Evolutionary conservation across 2,797 vertebrate species (phyloP), one percentile per base, ranked within the genome.

Genomic region (Sebastes itinus): DNA sequence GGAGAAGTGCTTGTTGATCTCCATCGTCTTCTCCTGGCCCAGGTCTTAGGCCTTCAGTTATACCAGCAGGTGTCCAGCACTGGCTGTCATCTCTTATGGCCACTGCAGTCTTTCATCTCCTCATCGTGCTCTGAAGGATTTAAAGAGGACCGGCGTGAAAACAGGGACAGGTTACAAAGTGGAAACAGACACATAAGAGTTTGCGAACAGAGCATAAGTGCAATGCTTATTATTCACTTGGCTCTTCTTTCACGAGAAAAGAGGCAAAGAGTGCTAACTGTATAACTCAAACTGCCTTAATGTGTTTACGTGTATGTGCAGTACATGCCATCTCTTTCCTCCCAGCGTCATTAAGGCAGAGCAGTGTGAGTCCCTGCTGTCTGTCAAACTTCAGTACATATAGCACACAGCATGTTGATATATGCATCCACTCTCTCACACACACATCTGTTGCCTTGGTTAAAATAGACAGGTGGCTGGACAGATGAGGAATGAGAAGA

Each of bases 31-130:
- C 22, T 59, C 1, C 18, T 14, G n/a, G 13, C 18, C 1, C 18
- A 56, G n/a, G 13, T 18, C 95, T 95, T 92, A 96, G 68, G 93
- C 95, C 85, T 95, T 95, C 77, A 96, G 92, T 85, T 96, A 95
- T 27, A 88, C 81, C 91, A 96, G 93, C 59, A 54, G 49, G 49
- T 65, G 60, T 65, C 42, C 60, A 22, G 25, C 23, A n/a, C 4
- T 7, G 23, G 5, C 28, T 60, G 27, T 58, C 58, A 18, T n/a
- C 28, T 32, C 63, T 46, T 46, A 9, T n/a, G 22, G 35, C 60
- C 60, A 18, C 77, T 14, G 59, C 16, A 7, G 25, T 20, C 70
- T 64, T 59, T 78, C 71, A 80, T 61, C 66, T 56, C 33, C 27
- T 30, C 4, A 5, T 38, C 65, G 1, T 20, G 66, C 25, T 61